Percentiles rank a stretch among this genome's conserved stretches.
phyloP scores from a whole-genome alignment of 2,888 invertebrate genomes.

The Urechis unicinctus region DNA sequence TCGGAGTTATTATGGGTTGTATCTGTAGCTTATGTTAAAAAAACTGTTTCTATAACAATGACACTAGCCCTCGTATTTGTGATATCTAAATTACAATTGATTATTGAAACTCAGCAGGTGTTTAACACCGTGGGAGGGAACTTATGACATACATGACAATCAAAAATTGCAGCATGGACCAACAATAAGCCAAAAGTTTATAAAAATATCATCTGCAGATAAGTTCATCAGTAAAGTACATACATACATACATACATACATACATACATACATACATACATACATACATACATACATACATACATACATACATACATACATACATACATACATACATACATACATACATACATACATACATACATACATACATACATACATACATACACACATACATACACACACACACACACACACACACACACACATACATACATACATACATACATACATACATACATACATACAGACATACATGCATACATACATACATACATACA shows the following conservation, averaged over 20 bases:
- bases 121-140: no score
- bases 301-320: conserved; percentile 3
- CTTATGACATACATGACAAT: no score
- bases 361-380: conserved; percentile 4
- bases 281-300: background rate
- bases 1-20: no score
- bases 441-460: background rate
- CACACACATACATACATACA: background rate
- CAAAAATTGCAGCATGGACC: no score
- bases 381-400: conserved; percentile 1
- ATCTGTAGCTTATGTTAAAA: no score
- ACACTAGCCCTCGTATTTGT: no score
- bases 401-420: conserved; percentile 1
- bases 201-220: no score
- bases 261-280: conserved; percentile 4
- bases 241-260: conserved; percentile 6
- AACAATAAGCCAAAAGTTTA: no score
- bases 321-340: background rate
- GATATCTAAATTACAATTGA: no score
- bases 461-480: no score
- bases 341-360: background rate
- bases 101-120: no score
- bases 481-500: conserved; percentile 1
- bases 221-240: conserved; percentile 42
- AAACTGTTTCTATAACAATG: no score